Base-by-base conservation (phyloP, 2,113 vertebrate species). In the Ciconia stormi region DNA sequence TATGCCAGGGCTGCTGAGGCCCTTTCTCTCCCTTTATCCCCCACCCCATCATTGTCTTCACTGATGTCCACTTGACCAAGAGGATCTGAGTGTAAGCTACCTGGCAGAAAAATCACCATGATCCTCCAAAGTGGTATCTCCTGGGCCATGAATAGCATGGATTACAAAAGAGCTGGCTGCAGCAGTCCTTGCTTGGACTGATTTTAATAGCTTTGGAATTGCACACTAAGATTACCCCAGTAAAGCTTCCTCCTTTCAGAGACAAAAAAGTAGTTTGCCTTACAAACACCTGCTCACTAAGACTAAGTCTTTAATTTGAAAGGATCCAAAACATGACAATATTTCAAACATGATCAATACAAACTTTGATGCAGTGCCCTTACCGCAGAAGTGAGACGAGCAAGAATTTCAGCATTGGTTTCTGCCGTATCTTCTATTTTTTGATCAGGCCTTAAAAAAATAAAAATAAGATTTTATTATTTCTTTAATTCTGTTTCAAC, bases 371-470 rank as follows among this genome's bases (percentile, higher is more conserved):
- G 74, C 19, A 81, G 62, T 67, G 94, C 86, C 82, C 98, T 98
- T 98, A 99, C 99, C 97, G 99, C 99, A 93, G 99, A 99, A 15
- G 99, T 99, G 62, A 99, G 99, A 52, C 99, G 98, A 96, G 99
- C 99, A 22, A 99, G 99, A 91, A 99, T 99, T 98, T 99, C 99
- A 90, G 99, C 98, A 89, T 98, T 99, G 94, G 99, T 98, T 97
- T 99, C 99, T 91, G 98, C 96, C 10, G 97, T 85, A 97, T 99
- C 97, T 98, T 99, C 97, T 94, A 99, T 96, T 98, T 99, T 99
- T 98, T 99, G 97, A 98, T 99, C 97, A 98, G 99, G 98, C 97
- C 99, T 99, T 59, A 97, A 93, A 97, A 95, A 92, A 95, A 96
- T 15, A 97, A 78, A 90, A 96, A 93, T 79, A 92, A 96, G 23